Percentiles rank a stretch among this genome's conserved stretches.
Conservation (phyloP, 2,888 invertebrate species). For the Toxonevra muliebris region DNA sequence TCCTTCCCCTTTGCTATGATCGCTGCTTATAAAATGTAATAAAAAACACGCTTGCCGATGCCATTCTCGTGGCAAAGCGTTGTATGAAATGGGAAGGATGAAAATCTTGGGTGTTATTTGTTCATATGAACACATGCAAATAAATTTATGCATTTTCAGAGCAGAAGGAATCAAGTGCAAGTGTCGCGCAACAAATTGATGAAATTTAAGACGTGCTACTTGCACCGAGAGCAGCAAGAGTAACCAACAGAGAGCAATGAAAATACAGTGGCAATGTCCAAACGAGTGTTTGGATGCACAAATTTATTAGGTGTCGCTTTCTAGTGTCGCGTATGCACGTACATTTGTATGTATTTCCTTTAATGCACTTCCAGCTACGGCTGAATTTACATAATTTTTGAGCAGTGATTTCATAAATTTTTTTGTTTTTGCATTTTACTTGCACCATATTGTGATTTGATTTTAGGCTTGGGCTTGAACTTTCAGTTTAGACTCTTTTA, state of each 20-base stretch:
- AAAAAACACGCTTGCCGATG: too few relatives aligned
- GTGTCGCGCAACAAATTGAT: conserved; percentile 46
- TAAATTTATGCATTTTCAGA: not conserved
- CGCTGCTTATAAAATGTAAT: too few relatives aligned
- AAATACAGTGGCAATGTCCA: not conserved
- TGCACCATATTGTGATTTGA: not conserved
- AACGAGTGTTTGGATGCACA: conserved; percentile 10
- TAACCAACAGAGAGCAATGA: not conserved
- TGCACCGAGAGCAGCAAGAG: conserved; percentile 17
- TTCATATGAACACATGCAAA: not conserved
- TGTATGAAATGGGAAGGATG: not conserved
- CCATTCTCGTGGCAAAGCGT: too few relatives aligned
- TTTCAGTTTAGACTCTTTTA: too few relatives aligned
- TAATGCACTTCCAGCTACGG: conserved; percentile 9
- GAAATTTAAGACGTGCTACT: conserved; percentile 42
- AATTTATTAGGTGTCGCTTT: conserved; percentile 33
- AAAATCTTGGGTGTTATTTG: not conserved
- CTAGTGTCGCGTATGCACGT: not conserved
- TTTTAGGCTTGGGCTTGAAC: too few relatives aligned
- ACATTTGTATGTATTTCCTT: not conserved
- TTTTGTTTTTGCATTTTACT: too few relatives aligned
- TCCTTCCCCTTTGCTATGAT: not conserved
- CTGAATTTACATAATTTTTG: conserved; percentile 8
- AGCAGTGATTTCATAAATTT: conserved; percentile 9
- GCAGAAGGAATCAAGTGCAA: conserved; percentile 35